These are phyloP conservation scores for Connochaetes taurinus DNA, from an alignment of 2,113 vertebrate genomes.

Conservation along the genomic window DNA sequence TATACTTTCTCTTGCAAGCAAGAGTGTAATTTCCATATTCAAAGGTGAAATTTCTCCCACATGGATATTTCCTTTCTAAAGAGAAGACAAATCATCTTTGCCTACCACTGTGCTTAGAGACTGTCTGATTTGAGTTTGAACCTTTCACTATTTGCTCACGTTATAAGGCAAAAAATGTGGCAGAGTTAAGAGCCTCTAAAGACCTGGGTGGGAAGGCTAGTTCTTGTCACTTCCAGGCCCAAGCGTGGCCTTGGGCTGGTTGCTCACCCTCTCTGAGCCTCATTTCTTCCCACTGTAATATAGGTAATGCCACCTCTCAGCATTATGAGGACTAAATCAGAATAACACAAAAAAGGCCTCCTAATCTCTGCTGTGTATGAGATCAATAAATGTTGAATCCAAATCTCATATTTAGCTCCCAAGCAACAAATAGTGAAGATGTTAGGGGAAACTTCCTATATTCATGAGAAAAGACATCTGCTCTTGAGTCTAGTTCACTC, in stretches of 20 bases:
- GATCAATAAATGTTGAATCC: not conserved
- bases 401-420: not conserved
- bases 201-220: not conserved
- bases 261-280: not conserved
- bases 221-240: not conserved
- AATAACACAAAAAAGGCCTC: not conserved
- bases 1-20: not conserved
- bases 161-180: not conserved
- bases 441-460: not conserved
- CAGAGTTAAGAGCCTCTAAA: not conserved
- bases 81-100: not conserved
- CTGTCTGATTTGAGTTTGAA: not conserved
- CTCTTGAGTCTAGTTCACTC: not conserved
- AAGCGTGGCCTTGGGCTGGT: not conserved
- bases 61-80: not conserved
- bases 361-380: not conserved
- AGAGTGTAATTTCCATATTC: not conserved
- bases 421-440: not conserved
- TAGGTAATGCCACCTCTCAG: not conserved
- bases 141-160: not conserved
- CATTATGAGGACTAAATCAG: not conserved
- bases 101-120: not conserved
- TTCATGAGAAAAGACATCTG: constrained; percentile 28
- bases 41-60: constrained; percentile 1
- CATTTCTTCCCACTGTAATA: too few species aligned